Evolutionary conservation across 2,888 invertebrate species (phyloP), one percentile per base, ranked within the genome.

Genomic region (Flexamia atlantica): DNA sequence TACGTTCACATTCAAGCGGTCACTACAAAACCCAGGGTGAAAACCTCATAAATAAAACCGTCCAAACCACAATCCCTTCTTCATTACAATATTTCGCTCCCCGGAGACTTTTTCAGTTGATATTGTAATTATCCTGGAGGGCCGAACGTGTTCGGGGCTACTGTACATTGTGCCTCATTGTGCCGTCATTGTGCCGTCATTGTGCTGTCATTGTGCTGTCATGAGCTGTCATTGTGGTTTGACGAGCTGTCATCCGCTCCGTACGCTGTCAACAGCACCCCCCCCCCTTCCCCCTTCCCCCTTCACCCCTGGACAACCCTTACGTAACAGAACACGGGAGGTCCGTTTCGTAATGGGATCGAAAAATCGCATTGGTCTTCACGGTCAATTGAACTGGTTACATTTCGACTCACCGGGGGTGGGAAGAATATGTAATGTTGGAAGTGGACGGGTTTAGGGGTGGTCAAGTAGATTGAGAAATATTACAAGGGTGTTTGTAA

Each of bases 321-420:
- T n/a, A 57, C 50, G 17, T 50, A 50, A 50, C 50, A 50, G 50
- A 9, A 64, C 64, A 64, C 28, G 64, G 64, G 64, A 14, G 64
- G 64, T 64, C 64, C 64, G 17, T 28, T 20, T 30, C 17, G 28
- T 28, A 7, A n/a, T 30, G 53, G 20, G 57, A 57, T 3, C 23
- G 9, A 12, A 17, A 17, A 17, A 46, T 46, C 46, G 4, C 46
- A 3, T 1, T 46, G 46, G 17, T 17, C 46, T 23, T 28, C 64
- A 64, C 64, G 28, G 64, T 64, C 64, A 64, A 64, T 64, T 64
- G 64, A 28, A 28, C 64, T 64, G 64, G 64, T 64, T 36, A 36
- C 36, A 36, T 36, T 36, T 36, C 36, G 9, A 36, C 36, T 36
- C 9, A 9, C 36, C n/a, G n/a, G n/a, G n/a, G n/a, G n/a, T n/a